A percentile compares a stretch with the other conserved stretches of the same genome.
phyloP scores from a whole-genome alignment of 1,140 invertebrate genomes.

The Vollenhovia emeryi region DNA sequence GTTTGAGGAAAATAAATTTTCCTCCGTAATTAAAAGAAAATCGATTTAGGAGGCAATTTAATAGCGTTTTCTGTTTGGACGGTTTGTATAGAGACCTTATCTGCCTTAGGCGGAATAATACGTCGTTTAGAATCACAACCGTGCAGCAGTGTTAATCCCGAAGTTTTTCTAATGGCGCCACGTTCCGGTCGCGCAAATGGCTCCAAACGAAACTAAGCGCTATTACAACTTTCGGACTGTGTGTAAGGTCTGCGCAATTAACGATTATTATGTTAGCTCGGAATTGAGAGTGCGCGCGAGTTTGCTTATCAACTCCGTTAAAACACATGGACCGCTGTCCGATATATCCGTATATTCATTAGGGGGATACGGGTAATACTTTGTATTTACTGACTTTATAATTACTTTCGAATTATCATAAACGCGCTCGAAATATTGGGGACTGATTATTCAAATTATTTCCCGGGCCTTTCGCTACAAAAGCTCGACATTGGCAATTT shows the following conservation, averaged over 20 bases:
- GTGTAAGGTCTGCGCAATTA: constrained; percentile 36
- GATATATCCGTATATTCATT: constrained; percentile 4
- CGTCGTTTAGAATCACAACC: constrained; percentile 21
- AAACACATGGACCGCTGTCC: neutral
- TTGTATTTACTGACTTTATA: neutral
- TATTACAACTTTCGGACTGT: constrained; percentile 40
- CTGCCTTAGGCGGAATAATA: neutral
- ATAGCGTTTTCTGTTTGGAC: neutral
- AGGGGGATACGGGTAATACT: neutral
- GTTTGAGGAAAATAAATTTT: constrained; percentile 3
- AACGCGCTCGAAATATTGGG: neutral
- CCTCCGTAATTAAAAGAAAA: neutral
- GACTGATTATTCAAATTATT: neutral
- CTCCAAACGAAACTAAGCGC: constrained; percentile 25
- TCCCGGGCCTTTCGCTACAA: neutral
- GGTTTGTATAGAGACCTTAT: neutral
- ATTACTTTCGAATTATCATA: neutral
- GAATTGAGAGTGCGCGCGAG: constrained; percentile 22
- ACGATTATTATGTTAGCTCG: constrained; percentile 52
- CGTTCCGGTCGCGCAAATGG: constrained; percentile 28
- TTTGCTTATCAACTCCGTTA: constrained; percentile 43
- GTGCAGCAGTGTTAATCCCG: constrained; percentile 26
- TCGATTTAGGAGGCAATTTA: neutral
- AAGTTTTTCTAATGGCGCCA: constrained; percentile 53
- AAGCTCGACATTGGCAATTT: neutral